phyloP scores from a whole-genome alignment of 2,888 invertebrate genomes.

The Epinotia demarniana region DNA sequence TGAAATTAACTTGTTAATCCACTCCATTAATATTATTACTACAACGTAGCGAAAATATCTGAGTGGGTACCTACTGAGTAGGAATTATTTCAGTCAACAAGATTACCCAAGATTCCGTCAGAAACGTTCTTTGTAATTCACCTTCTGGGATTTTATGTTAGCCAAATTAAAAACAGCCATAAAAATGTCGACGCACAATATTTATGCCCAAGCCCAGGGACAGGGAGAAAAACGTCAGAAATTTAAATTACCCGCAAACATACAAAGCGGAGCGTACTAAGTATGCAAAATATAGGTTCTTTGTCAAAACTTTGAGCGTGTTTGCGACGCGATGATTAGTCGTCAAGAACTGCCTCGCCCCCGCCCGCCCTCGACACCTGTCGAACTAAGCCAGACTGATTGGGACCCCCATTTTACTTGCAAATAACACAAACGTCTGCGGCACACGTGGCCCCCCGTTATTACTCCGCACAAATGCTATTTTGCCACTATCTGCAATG shows the following conservation, averaged over 20 bases:
- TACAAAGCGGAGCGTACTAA: constrained; percentile 38
- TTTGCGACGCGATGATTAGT: constrained; percentile 72
- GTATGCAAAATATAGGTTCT: constrained; percentile 47
- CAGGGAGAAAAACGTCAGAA: constrained; percentile 41
- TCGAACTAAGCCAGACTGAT: constrained; percentile 70
- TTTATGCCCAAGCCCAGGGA: constrained; percentile 41
- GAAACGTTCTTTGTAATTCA: constrained; percentile 27
- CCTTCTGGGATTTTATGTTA: constrained; percentile 37
- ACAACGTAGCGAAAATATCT: neutral
- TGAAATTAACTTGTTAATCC: neutral
- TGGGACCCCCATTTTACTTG: constrained; percentile 55
- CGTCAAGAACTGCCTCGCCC: constrained; percentile 61
- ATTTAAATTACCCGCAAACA: constrained; percentile 42
- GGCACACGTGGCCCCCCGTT: constrained; percentile 40
- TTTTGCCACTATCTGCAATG: constrained; percentile 41
- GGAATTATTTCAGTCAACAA: neutral
- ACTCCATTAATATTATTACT: neutral
- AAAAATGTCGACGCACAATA: constrained; percentile 43
- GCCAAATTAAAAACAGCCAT: constrained; percentile 42
- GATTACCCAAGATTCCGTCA: constrained; percentile 22
- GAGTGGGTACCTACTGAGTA: neutral
- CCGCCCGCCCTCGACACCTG: constrained; percentile 66
- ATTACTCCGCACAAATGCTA: constrained; percentile 39
- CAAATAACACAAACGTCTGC: constrained; percentile 43
- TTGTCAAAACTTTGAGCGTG: constrained; percentile 63